These are phyloP conservation scores for Boulengeromyrus knoepffleri DNA, from an alignment of 2,113 vertebrate genomes.

Conservation along the genomic window DNA sequence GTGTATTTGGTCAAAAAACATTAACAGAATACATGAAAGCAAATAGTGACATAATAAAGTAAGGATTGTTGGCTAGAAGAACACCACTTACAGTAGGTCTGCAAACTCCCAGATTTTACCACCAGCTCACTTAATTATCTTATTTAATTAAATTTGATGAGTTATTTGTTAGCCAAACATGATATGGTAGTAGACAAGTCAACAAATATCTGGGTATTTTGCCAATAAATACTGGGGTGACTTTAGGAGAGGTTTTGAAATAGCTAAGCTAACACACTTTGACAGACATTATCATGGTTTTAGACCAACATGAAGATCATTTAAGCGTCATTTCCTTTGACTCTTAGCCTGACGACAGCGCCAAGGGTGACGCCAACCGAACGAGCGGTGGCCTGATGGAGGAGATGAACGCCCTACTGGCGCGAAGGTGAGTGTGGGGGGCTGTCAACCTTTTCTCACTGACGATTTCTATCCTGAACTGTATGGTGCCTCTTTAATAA, in stretches of 20 bases:
- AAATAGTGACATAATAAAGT: background rate
- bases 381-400: constrained; percentile 95
- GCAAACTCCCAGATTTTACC: background rate
- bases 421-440: constrained; percentile 74
- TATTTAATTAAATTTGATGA: background rate
- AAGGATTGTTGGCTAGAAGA: background rate
- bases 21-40: background rate
- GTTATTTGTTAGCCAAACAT: background rate
- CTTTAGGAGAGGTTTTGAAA: background rate
- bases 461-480: background rate
- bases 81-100: background rate
- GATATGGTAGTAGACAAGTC: background rate
- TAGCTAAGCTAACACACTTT: background rate
- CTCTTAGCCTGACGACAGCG: constrained; percentile 79
- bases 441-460: background rate
- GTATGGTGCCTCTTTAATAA: background rate
- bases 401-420: constrained; percentile 97
- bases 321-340: background rate
- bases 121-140: background rate
- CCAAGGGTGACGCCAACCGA: constrained; percentile 86
- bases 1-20: background rate
- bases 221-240: background rate
- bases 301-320: background rate
- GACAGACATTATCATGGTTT: background rate
- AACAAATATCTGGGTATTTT: background rate